Conservation (phyloP, 2,113 vertebrate species). For the Triplophysa dalaica region DNA sequence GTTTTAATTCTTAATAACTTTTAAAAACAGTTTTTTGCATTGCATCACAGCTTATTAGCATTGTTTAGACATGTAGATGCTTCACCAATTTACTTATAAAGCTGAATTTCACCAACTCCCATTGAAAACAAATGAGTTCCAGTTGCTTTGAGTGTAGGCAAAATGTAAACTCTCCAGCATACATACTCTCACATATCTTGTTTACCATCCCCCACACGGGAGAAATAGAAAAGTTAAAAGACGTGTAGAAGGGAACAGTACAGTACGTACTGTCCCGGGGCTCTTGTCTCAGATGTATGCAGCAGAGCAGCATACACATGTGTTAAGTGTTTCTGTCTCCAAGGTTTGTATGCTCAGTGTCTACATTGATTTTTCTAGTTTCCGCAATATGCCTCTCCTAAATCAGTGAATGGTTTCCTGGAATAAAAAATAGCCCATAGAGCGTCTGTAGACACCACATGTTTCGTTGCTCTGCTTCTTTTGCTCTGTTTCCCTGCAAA, state of each 20-base stretch:
- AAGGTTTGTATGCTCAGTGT: constrained; percentile 6
- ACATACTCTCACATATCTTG: background rate
- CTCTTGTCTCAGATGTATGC: constrained; percentile 5
- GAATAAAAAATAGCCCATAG: constrained; percentile 15
- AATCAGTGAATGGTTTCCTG: constrained; percentile 29
- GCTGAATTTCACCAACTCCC: no score
- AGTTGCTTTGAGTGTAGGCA: no score
- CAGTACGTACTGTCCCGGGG: constrained; percentile 23
- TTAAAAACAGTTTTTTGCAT: no score
- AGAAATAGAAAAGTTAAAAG: constrained; percentile 11
- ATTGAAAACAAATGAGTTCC: no score
- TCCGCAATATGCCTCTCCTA: constrained; percentile 4
- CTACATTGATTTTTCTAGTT: constrained; percentile 31
- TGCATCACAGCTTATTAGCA: no score
- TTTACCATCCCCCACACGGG: background rate
- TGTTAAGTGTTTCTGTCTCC: constrained; percentile 8
- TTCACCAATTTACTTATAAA: no score
- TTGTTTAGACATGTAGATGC: no score
- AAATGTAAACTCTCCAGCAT: background rate
- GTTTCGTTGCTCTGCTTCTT: background rate
- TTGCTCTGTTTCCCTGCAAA: background rate
- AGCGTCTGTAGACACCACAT: background rate
- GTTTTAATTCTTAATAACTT: no score
- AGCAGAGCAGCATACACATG: background rate
- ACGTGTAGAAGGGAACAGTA: constrained; percentile 8